Conservation (phyloP, 2,797 vertebrate genomes). For the Brotogeris chrysoptera region DNA sequence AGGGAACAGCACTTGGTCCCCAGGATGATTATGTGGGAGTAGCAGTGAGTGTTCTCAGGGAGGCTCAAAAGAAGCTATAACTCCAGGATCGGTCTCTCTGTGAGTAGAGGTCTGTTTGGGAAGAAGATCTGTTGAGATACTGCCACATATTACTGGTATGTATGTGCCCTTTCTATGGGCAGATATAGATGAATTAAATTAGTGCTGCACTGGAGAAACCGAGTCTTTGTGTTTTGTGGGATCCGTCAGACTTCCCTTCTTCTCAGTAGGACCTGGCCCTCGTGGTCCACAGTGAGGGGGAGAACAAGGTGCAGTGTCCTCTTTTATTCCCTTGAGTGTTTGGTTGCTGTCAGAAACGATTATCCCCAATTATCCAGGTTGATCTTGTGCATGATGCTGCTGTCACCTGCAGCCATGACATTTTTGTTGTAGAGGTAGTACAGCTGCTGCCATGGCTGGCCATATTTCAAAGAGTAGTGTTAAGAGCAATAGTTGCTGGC, state of each 20-base stretch:
- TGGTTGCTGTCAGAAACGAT: not conserved
- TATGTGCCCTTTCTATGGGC: rapidly evolving
- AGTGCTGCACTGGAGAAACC: not conserved
- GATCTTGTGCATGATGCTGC: not conserved
- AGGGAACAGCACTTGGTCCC: not conserved
- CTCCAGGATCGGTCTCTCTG: not conserved
- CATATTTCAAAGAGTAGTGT: not conserved
- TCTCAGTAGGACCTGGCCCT: not conserved
- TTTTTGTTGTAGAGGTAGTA: not conserved
- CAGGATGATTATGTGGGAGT: not conserved
- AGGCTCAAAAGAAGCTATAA: not conserved
- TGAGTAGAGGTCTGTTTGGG: not conserved
- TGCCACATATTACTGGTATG: not conserved
- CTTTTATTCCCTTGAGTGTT: not conserved
- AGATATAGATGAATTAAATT: not conserved
- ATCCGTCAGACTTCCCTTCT: not conserved
- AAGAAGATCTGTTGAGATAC: not conserved
- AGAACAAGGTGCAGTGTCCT: not conserved
- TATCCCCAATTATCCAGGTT: not conserved
- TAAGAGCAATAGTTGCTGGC: rapidly evolving
- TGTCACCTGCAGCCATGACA: not conserved
- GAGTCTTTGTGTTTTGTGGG: not conserved
- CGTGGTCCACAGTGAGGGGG: rapidly evolving
- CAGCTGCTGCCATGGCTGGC: rapidly evolving
- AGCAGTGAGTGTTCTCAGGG: not conserved